These are phyloP conservation scores for Alcis repandata DNA, from an alignment of 2,888 invertebrate genomes.

Conservation along the genomic window DNA sequence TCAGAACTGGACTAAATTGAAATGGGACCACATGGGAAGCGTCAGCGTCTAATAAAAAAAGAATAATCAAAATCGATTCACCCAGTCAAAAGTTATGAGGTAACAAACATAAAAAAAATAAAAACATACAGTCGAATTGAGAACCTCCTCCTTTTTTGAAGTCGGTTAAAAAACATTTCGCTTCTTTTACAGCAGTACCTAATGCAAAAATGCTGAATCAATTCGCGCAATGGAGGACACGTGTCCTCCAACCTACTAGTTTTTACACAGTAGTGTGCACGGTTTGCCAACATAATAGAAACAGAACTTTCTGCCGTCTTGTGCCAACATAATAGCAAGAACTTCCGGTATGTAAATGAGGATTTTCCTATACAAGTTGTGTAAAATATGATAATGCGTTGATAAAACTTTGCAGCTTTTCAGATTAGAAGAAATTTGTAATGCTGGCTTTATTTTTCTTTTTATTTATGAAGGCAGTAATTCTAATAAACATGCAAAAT, in stretches of 20 bases:
- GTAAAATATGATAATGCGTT: conserved; percentile 47
- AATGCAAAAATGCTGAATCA: not conserved
- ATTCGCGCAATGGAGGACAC: not conserved
- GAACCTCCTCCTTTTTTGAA: too few species aligned
- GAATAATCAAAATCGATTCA: too few species aligned
- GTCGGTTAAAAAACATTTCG: too few species aligned
- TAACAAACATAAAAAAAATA: too few species aligned
- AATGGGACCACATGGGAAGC: too few species aligned
- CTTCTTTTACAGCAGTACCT: too few species aligned
- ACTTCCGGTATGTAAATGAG: conserved; percentile 45
- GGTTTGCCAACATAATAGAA: conserved; percentile 25
- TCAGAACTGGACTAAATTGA: too few species aligned
- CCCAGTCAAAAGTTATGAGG: too few species aligned
- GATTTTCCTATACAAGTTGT: conserved; percentile 44
- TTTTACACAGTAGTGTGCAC: conserved; percentile 5
- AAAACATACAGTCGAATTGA: too few species aligned
- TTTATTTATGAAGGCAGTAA: not conserved
- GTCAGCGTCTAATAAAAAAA: too few species aligned
- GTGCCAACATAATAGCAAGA: conserved; percentile 33
- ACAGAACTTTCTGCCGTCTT: conserved; percentile 24
- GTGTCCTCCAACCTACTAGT: not conserved
- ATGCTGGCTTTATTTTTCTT: not conserved
- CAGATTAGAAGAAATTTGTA: conserved; percentile 33
- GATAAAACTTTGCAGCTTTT: conserved; percentile 39
- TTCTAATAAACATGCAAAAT: not conserved